These are phyloP conservation scores for Trichogramma dendrolimi DNA, from an alignment of 2,888 invertebrate species.

Conservation along the genomic window DNA sequence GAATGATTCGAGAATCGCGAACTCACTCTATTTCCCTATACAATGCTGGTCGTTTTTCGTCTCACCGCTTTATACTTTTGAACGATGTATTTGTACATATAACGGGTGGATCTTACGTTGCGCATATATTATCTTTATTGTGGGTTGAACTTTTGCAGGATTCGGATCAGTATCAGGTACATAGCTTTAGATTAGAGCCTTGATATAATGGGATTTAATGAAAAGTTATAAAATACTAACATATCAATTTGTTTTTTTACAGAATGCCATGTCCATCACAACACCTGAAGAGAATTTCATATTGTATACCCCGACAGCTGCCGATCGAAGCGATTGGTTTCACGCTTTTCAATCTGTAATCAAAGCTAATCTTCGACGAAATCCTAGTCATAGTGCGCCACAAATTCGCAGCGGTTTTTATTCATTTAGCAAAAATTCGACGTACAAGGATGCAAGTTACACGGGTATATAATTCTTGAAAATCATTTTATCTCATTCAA, in stretches of 20 bases:
- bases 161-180: slow-evolving; percentile 59
- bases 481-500: neutral
- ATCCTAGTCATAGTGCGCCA: slow-evolving; percentile 64
- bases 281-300: slow-evolving; percentile 76
- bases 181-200: slow-evolving; percentile 11
- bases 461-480: slow-evolving; percentile 53
- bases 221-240: neutral
- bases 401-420: slow-evolving; percentile 68
- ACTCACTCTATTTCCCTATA: slow-evolving; percentile 65
- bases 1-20: slow-evolving; percentile 76
- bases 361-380: slow-evolving; percentile 63
- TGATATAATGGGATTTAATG: neutral
- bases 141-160: slow-evolving; percentile 78
- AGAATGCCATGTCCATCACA: slow-evolving; percentile 65
- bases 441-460: slow-evolving; percentile 75
- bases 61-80: slow-evolving; percentile 77
- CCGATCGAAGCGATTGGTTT: slow-evolving; percentile 76
- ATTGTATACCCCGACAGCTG: slow-evolving; percentile 63
- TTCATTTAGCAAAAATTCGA: slow-evolving; percentile 66
- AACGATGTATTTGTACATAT: slow-evolving; percentile 78
- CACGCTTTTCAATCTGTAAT: slow-evolving; percentile 73
- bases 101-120: slow-evolving; percentile 62
- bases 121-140: slow-evolving; percentile 68
- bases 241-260: slow-evolving; percentile 24
- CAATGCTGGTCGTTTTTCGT: slow-evolving; percentile 70